Percentiles rank a stretch among this genome's conserved stretches.
Evolutionary conservation across 2,113 vertebrate species (phyloP).

Genomic region (Epinephelus moara): DNA sequence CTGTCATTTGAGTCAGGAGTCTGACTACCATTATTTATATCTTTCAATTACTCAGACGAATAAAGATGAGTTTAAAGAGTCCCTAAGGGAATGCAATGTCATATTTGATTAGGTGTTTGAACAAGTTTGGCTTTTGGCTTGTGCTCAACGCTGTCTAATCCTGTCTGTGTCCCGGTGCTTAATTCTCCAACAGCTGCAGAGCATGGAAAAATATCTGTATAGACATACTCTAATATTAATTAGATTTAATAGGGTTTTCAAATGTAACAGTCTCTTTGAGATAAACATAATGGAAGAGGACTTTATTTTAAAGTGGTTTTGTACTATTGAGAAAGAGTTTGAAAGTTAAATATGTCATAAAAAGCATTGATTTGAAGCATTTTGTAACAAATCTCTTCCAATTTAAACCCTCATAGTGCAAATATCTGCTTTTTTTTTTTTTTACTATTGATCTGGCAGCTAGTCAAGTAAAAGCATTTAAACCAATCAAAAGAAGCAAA

Average conservation of each 20-base stretch:
- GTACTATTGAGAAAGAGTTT: not conserved
- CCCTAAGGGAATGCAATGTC: conserved; percentile 10
- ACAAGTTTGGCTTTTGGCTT: conserved; percentile 20
- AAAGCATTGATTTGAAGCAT: not conserved
- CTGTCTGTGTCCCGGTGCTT: conserved; percentile 5
- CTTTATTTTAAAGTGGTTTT: not conserved
- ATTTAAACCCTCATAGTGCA: not conserved
- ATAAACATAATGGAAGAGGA: not conserved
- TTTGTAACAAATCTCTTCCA: not conserved
- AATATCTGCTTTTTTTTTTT: not conserved
- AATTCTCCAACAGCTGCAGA: conserved; percentile 42
- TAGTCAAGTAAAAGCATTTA: not conserved
- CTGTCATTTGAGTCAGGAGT: conserved; percentile 19
- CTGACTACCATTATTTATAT: not conserved
- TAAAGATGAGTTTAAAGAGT: conserved; percentile 4
- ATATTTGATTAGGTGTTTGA: conserved; percentile 37
- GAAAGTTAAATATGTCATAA: not conserved
- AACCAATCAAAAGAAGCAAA: not conserved
- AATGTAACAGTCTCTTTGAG: not conserved
- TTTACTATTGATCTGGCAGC: too few species aligned
- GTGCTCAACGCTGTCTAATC: conserved; percentile 1
- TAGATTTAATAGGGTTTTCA: not conserved
- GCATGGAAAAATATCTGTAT: not conserved
- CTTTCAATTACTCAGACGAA: not conserved
- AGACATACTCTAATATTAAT: not conserved